A percentile compares a stretch with the other conserved stretches of the same genome.
phyloP scores from a whole-genome alignment of 2,797 vertebrate species.

The Tympanoctomys barrerae region DNA sequence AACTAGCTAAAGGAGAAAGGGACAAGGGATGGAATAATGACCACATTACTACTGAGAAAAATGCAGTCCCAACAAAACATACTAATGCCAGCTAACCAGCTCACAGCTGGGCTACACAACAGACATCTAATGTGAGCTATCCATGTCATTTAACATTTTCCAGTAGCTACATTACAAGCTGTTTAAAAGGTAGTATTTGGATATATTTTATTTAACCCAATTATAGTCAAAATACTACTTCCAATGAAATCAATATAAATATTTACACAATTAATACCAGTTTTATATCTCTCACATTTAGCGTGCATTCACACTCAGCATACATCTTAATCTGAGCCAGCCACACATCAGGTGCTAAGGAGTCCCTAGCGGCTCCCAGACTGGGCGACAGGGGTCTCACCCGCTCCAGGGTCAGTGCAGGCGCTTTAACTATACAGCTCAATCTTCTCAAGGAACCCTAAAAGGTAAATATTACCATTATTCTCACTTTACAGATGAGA shows the following conservation, averaged over 20 bases:
- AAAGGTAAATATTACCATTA: conserved; percentile 28
- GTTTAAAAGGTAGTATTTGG: conserved; percentile 8
- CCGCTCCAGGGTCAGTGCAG: not conserved
- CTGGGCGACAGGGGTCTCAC: not conserved
- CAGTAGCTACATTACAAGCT: not conserved
- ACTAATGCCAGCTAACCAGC: not conserved
- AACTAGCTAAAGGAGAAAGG: not conserved
- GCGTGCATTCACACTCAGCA: not conserved
- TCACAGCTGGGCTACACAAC: not conserved
- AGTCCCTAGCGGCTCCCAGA: not conserved
- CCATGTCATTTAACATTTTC: not conserved
- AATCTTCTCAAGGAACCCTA: conserved; percentile 29
- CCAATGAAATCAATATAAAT: conserved; percentile 27
- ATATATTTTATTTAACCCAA: conserved; percentile 32
- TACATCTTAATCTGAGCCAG: not conserved
- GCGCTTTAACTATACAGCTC: conserved; percentile 23
- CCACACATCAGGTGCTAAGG: not conserved
- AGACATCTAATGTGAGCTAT: not conserved
- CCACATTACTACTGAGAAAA: not conserved
- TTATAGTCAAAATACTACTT: conserved; percentile 50
- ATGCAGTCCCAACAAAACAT: not conserved
- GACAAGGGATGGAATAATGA: not conserved
- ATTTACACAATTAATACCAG: not conserved
- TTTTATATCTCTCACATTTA: conserved; percentile 29
- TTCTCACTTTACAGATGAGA: conserved; percentile 41